Evolutionary conservation across 2,888 invertebrate species (phyloP).

Genomic region (Nomada ferruginata): DNA sequence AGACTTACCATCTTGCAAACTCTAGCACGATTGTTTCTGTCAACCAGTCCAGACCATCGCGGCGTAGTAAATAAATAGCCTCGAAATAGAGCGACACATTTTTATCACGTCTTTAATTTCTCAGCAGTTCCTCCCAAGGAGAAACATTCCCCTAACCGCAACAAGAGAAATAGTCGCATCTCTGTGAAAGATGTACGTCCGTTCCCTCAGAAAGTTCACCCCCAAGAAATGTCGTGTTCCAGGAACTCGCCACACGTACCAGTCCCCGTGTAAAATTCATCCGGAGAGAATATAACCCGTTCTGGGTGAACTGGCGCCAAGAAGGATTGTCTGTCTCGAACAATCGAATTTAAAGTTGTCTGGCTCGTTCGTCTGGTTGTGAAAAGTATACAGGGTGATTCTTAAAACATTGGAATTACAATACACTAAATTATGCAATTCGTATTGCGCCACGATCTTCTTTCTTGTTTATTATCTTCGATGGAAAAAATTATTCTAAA

Average conservation of each 20-base stretch:
- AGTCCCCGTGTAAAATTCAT: constrained; percentile 47
- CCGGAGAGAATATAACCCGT: constrained; percentile 26
- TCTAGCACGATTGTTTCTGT: not conserved
- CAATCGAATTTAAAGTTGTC: constrained; percentile 50
- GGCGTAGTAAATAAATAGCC: not conserved
- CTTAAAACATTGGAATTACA: not conserved
- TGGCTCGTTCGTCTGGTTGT: not conserved
- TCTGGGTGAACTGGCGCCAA: constrained; percentile 3
- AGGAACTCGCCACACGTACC: constrained; percentile 28
- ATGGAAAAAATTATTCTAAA: not conserved
- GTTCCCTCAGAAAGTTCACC: constrained; percentile 39
- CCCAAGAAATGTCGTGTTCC: constrained; percentile 39
- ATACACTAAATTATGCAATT: no score
- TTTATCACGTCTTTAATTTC: constrained; percentile 38
- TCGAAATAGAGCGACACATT: not conserved
- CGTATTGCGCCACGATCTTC: no score
- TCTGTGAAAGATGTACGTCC: constrained; percentile 41
- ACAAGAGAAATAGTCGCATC: constrained; percentile 37
- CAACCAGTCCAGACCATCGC: not conserved
- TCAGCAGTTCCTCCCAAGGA: not conserved
- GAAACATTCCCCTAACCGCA: constrained; percentile 26
- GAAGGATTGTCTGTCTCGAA: constrained; percentile 41
- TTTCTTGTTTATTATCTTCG: no score
- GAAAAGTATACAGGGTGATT: not conserved
- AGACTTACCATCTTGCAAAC: not conserved